Base-by-base conservation (phyloP, 2,797 vertebrate species). In the Muscicapa striata region DNA sequence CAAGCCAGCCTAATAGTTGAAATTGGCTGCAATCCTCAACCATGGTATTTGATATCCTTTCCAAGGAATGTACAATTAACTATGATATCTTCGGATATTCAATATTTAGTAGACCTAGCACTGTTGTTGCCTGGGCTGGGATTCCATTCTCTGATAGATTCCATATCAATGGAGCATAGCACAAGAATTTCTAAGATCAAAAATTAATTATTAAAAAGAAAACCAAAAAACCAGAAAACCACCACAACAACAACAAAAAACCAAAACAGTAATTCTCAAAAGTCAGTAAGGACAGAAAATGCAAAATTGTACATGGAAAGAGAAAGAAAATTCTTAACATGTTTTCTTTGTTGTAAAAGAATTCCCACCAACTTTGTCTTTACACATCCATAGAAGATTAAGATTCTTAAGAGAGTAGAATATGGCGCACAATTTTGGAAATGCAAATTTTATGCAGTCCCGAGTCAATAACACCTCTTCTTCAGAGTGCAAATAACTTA, bases 401-500 rank as follows among this genome's bases (percentile, higher is more conserved):
- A 58, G 32, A 58, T 63, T 83, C 54, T 62, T 75, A 94, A 61
- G 40, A 91, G 14, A 88, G 63, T n/a, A 66, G 45, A 95, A 89
- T 64, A 57, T 27, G 27, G 66, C 34, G n/a, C 41, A 80, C 41
- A 80, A 57, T 80, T 89, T 75, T 80, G 95, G 82, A 94, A 97
- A 95, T 20, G 54, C 23, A 93, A 94, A 95, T 11, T 84, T 95
- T 75, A 79, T 80, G 74, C 83, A 93, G 67, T 84, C 69, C 55
- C 52, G 52, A 95, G 75, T 55, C 32, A 24, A 74, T 92, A 97
- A 96, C 76, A 90, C 40, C 52, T 90, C 52, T 91, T 81, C 89
- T 91, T 93, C 85, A 75, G 72, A 96, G 89, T 95, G 83, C 49
- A 97, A 96, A 87, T 74, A 91, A 89, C 79, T 95, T 93, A 74